These are phyloP conservation scores for Oryzias melastigma DNA, from an alignment of 2,113 vertebrate species.

Conservation along the genomic window DNA sequence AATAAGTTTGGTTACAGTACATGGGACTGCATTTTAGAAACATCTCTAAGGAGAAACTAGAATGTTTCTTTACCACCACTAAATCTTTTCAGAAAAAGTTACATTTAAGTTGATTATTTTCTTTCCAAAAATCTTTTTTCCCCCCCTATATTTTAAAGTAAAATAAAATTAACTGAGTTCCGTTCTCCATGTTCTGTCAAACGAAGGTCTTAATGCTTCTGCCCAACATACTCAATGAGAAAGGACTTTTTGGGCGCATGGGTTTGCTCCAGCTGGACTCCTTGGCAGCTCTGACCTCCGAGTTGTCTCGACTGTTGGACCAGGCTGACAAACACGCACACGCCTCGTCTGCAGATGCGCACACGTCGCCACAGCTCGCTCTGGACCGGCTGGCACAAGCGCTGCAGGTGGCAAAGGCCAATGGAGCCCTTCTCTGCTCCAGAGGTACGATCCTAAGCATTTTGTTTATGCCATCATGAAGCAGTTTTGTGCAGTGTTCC, in stretches of 20 bases:
- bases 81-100: no score
- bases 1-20: no score
- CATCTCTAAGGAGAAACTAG: no score
- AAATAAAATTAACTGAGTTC: no score
- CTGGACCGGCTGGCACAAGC: slow-evolving; percentile 94
- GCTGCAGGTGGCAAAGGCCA: slow-evolving; percentile 93
- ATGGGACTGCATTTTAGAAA: no score
- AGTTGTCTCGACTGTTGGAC: slow-evolving; percentile 81
- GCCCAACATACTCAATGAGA: slow-evolving; percentile 89
- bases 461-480: no score
- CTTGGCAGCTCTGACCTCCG: slow-evolving; percentile 77
- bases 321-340: slow-evolving; percentile 87
- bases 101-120: no score
- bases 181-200: slow-evolving; percentile 20
- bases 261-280: slow-evolving; percentile 89
- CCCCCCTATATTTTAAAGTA: no score
- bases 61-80: no score
- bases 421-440: slow-evolving; percentile 89
- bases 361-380: slow-evolving; percentile 82
- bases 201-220: slow-evolving; percentile 86
- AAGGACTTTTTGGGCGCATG: slow-evolving; percentile 91
- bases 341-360: slow-evolving; percentile 75
- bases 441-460: slow-evolving; percentile 76
- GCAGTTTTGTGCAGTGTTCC: no score
- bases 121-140: no score